Evolutionary conservation across 2,797 vertebrate genomes (phyloP).

Genomic region (Phyllotis vaccarum): DNA sequence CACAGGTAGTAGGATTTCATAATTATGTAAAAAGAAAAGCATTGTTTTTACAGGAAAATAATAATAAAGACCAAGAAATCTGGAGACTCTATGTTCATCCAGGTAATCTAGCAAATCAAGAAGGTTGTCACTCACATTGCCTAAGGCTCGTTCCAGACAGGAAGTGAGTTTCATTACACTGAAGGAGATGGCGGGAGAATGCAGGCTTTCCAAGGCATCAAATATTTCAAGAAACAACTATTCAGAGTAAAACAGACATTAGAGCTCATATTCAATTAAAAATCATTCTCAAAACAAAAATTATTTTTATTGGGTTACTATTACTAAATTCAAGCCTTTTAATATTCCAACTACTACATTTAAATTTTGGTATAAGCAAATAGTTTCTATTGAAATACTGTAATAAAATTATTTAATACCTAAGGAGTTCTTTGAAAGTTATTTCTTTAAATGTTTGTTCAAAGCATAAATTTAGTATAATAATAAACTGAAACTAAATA

Average conservation of each 20-base stretch:
- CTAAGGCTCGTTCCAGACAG: constrained; percentile 88
- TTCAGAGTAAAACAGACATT: neutral
- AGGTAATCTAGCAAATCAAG: neutral
- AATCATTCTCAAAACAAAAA: neutral
- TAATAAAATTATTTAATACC: neutral
- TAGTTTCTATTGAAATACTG: neutral
- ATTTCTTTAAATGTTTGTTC: neutral
- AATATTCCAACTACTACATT: neutral
- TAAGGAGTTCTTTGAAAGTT: neutral
- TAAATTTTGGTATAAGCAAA: neutral
- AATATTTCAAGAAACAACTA: constrained; percentile 88
- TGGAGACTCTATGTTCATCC: neutral
- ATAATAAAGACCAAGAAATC: neutral
- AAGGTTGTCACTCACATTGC: constrained; percentile 86
- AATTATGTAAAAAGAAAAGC: neutral
- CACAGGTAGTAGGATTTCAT: neutral
- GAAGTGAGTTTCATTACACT: constrained; percentile 89
- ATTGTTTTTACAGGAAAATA: neutral
- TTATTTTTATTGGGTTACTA: neutral
- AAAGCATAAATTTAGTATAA: neutral
- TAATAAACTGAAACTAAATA: neutral
- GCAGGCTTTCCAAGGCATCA: constrained; percentile 70
- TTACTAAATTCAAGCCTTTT: neutral
- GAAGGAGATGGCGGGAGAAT: constrained; percentile 82
- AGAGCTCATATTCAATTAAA: neutral